Percentiles rank a stretch among this genome's conserved stretches.
phyloP scores from a whole-genome alignment of 2,888 invertebrate species.

The Sarcophaga carnaria region DNA sequence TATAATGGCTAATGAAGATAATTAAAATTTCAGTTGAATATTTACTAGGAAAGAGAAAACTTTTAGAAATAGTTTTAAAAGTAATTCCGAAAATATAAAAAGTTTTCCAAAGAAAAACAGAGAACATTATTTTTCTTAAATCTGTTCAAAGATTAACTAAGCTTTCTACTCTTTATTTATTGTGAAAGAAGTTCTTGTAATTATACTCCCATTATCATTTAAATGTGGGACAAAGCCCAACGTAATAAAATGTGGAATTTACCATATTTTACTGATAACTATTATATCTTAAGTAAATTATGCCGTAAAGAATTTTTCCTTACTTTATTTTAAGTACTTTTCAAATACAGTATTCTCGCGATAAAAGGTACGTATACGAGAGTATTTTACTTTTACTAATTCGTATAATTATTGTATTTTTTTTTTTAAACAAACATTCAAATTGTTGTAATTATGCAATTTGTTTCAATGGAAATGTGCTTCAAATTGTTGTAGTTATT shows the following conservation, averaged over 20 bases:
- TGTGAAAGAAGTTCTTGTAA: constrained; percentile 21
- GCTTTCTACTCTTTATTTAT: constrained; percentile 23
- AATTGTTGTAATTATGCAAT: no score
- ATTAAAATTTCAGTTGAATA: constrained; percentile 54
- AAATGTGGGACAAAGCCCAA: neutral
- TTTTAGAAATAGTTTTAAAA: constrained; percentile 27
- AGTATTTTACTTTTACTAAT: no score
- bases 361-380: no score
- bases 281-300: neutral
- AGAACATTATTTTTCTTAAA: constrained; percentile 45
- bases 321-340: neutral
- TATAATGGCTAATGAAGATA: constrained; percentile 57
- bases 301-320: neutral
- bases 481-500: no score
- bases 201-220: constrained; percentile 30
- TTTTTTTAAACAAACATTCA: no score
- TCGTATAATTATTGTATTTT: no score
- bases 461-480: no score
- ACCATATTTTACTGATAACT: neutral
- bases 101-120: constrained; percentile 24
- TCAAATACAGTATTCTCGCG: no score
- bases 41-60: neutral
- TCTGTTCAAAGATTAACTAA: constrained; percentile 49
- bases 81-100: constrained; percentile 47
- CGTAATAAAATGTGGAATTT: neutral